Base-by-base conservation (phyloP, 1,140 invertebrate genomes). In the Drosophila serrata region DNA sequence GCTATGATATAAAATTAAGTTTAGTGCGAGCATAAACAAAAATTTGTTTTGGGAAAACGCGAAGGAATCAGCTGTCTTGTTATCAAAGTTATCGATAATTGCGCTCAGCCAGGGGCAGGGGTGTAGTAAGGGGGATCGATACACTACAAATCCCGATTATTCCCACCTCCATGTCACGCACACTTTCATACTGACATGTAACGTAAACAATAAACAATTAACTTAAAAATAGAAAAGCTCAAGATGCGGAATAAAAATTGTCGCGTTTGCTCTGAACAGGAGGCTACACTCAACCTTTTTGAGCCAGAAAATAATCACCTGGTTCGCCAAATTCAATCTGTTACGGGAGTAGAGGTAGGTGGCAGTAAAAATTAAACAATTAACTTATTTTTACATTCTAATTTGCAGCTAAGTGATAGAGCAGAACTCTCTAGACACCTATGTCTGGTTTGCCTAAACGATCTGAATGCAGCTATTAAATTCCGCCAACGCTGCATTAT, bases 401-500 rank as follows among this genome's bases (percentile, higher is more conserved):
- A 27, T 72, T 19, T 1, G 1, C 19, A 80, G 78, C 12, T 80
- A 19, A 17, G 17, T 6, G 17, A 62, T 31, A 69, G 27, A 22
- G 24, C 12, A n/a, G 63, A 56, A 15, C 55, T 69, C 6, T 58
- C 78, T 8, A 22, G 27, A 9, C 29, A 59, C 8, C 55, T 80
- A 39, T 80, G 78, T 31, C 13, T 33, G 6, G 45, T 24, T 11
- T 80, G 78, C 43, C 29, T 75, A 3, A 35, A 37, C 3, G 63
- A 80, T 12, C 24, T 80, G 22, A 39, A 57, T n/a, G 29, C 27
- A 9, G 77, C 78, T 4, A 64, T 75, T 4, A 59, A 55, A 3
- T 80, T 80, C 39, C 70, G 77, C 7, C 62, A 80, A 31, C 77
- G 77, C 13, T 80, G 78, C 27, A 69, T 80, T 24, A 37, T 69